Evolutionary conservation across 2,113 vertebrate genomes (phyloP).

Genomic region (Callaeas wilsoni): DNA sequence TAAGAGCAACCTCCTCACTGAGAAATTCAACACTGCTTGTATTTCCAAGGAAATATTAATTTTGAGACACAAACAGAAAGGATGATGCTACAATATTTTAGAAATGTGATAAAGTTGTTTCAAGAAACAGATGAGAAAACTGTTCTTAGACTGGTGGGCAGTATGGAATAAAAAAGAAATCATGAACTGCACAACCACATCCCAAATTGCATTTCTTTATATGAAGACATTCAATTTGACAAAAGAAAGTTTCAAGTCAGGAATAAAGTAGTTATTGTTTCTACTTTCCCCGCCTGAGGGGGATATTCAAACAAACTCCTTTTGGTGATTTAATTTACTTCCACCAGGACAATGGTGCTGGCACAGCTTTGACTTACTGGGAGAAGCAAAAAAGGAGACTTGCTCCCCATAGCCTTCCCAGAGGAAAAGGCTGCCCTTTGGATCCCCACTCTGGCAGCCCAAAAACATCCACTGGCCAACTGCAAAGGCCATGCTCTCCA

Average conservation of each 20-base stretch:
- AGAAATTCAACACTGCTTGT: background rate
- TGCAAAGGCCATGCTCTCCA: background rate
- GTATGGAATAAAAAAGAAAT: background rate
- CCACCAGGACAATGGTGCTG: constrained; percentile 47
- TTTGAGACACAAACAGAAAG: background rate
- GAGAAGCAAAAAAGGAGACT: background rate
- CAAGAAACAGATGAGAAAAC: background rate
- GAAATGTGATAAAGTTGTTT: background rate
- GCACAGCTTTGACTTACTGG: background rate
- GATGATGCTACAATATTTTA: background rate
- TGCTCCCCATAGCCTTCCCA: background rate
- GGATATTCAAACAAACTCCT: constrained; percentile 23
- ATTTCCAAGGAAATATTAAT: background rate
- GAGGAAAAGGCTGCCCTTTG: constrained; percentile 5
- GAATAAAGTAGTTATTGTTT: constrained; percentile 37
- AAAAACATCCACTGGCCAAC: background rate
- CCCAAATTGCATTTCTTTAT: background rate
- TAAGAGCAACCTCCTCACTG: background rate
- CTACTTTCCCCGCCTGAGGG: background rate
- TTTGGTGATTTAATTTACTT: constrained; percentile 47
- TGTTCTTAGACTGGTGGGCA: background rate
- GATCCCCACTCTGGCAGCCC: background rate
- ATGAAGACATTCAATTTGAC: background rate
- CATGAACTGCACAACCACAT: background rate
- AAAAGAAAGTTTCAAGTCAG: constrained; percentile 41